A percentile compares a stretch with the other conserved stretches of the same genome.
These are phyloP conservation scores for Antheraea yamamai DNA, from an alignment of 2,888 invertebrate genomes.

Conservation along the genomic window DNA sequence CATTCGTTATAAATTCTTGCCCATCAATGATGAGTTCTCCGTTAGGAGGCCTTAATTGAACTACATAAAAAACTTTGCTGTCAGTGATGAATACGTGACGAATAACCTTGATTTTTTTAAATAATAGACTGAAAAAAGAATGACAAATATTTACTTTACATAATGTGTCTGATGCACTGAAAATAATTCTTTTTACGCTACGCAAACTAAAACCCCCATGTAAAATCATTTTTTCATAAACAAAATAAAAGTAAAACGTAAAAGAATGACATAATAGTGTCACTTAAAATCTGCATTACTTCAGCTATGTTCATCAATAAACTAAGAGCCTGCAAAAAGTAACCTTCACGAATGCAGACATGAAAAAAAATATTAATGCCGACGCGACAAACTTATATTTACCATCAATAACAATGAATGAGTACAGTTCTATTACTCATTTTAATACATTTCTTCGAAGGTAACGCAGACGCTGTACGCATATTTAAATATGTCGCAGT, in stretches of 20 bases:
- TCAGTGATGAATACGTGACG: not conserved
- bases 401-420: not conserved
- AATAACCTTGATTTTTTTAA: not conserved
- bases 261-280: not conserved
- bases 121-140: not conserved
- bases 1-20: not conserved
- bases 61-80: not conserved
- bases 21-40: not conserved
- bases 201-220: not conserved
- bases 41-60: conserved; percentile 1
- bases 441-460: not conserved
- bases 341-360: conserved; percentile 23
- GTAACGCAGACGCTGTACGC: conserved; percentile 12
- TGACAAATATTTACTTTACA: too few relatives aligned
- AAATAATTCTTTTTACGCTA: too few relatives aligned
- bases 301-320: not conserved
- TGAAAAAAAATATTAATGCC: conserved; percentile 14
- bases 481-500: conserved; percentile 21
- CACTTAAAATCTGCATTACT: not conserved
- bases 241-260: not conserved
- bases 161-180: too few relatives aligned
- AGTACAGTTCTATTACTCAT: not conserved
- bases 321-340: not conserved
- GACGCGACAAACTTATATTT: conserved; percentile 5
- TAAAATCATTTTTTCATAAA: not conserved